Evolutionary conservation across 2,888 invertebrate genomes (phyloP).

Genomic region (Philereme transversata): DNA sequence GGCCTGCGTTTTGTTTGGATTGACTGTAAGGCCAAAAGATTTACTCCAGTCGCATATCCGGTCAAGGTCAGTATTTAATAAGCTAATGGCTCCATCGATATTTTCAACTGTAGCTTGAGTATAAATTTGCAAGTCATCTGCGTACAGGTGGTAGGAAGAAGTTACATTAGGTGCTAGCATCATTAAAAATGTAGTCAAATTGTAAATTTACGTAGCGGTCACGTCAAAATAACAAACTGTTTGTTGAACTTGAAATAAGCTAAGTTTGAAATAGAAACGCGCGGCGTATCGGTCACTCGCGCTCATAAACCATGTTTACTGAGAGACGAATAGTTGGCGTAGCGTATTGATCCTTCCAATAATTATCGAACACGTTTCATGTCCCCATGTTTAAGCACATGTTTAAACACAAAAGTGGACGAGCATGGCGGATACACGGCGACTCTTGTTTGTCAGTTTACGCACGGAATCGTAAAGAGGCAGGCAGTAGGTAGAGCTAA

Average conservation of each 20-base stretch:
- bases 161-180: too few species aligned
- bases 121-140: too few species aligned
- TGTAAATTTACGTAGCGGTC: constrained; percentile 33
- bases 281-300: constrained; percentile 58
- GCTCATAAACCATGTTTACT: constrained; percentile 77
- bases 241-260: constrained; percentile 70
- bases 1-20: too few species aligned
- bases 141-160: too few species aligned
- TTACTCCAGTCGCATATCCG: too few species aligned
- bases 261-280: constrained; percentile 76
- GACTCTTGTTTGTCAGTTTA: constrained; percentile 74
- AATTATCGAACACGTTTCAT: constrained; percentile 84
- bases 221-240: constrained; percentile 45
- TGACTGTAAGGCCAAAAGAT: too few species aligned
- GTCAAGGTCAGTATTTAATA: too few species aligned
- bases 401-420: constrained; percentile 77
- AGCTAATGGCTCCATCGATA: too few species aligned
- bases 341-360: constrained; percentile 83
- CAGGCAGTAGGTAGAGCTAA: constrained; percentile 77
- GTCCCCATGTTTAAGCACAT: constrained; percentile 76
- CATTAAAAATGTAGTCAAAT: neutral
- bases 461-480: constrained; percentile 76
- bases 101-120: too few species aligned
- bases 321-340: constrained; percentile 78
- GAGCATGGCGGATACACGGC: constrained; percentile 68